Conservation (phyloP, 2,888 invertebrate genomes). For the Nyleta sp. region DNA sequence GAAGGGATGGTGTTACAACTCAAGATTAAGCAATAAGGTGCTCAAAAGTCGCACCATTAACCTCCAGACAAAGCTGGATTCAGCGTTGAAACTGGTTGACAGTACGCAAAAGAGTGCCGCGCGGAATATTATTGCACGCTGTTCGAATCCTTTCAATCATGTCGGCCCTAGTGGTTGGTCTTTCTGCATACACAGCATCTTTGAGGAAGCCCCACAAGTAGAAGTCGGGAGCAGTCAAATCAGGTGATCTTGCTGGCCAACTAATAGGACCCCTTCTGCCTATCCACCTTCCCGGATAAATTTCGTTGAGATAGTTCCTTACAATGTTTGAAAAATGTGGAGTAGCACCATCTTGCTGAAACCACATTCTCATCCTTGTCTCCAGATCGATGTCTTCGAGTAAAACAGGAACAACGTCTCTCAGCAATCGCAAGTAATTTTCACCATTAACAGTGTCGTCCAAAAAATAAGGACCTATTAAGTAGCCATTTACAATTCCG, state of each 20-base stretch:
- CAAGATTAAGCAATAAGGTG: neutral
- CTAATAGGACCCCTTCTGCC: slow-evolving; percentile 31
- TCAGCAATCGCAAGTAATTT: slow-evolving; percentile 64
- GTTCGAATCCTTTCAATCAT: slow-evolving; percentile 15
- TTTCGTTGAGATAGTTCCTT: slow-evolving; percentile 41
- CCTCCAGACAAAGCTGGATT: neutral
- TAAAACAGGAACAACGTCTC: slow-evolving; percentile 46
- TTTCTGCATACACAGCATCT: neutral
- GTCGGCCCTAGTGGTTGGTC: slow-evolving; percentile 7
- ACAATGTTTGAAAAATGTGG: slow-evolving; percentile 58
- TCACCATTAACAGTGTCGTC: slow-evolving; percentile 59
- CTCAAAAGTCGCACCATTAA: neutral
- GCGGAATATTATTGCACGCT: slow-evolving; percentile 15
- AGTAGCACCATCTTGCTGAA: slow-evolving; percentile 70
- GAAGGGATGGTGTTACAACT: no score
- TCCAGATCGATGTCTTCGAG: slow-evolving; percentile 55
- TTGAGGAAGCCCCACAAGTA: slow-evolving; percentile 11
- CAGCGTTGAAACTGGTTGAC: slow-evolving; percentile 4
- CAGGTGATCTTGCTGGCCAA: slow-evolving; percentile 48
- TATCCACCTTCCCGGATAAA: slow-evolving; percentile 51
- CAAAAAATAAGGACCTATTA: slow-evolving; percentile 67
- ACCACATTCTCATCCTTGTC: slow-evolving; percentile 53
- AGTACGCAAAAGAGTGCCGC: neutral
- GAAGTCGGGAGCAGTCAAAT: slow-evolving; percentile 38
- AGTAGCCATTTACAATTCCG: slow-evolving; percentile 39